Evolutionary conservation across 1,140 invertebrate species (phyloP).

Genomic region (Trypoxylus dichotomus): DNA sequence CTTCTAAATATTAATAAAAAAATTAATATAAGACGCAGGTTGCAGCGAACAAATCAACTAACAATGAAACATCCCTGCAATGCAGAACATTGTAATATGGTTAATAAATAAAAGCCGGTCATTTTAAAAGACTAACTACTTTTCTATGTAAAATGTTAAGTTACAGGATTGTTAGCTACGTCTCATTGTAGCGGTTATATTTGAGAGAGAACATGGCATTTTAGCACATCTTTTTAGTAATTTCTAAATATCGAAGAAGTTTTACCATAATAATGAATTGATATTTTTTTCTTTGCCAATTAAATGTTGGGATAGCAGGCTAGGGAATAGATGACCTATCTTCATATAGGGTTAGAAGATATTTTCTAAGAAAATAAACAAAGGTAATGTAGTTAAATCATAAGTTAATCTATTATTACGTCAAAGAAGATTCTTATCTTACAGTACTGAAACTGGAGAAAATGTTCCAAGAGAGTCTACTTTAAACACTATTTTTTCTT

Average conservation of each 20-base stretch:
- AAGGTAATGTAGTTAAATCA: too few species aligned
- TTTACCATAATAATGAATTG: neutral
- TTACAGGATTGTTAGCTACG: neutral
- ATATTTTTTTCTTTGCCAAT: neutral
- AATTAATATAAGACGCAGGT: neutral
- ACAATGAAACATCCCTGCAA: constrained; percentile 15
- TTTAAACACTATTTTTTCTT: neutral
- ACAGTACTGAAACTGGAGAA: neutral
- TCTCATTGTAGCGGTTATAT: neutral
- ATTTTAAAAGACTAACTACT: neutral
- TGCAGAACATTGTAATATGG: constrained; percentile 1
- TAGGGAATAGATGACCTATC: too few species aligned
- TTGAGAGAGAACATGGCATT: neutral
- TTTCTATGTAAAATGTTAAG: neutral
- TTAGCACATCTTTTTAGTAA: constrained; percentile 9
- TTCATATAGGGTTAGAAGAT: too few species aligned
- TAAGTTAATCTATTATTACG: neutral
- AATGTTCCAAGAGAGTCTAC: neutral
- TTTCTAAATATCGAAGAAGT: neutral
- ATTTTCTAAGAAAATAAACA: too few species aligned
- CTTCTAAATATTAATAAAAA: neutral
- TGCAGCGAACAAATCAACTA: neutral
- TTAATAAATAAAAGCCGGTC: neutral
- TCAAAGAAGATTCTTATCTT: neutral
- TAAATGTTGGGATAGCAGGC: neutral